Evolutionary conservation across 2,888 invertebrate genomes (phyloP).

Genomic region (Oxytorus armatus): DNA sequence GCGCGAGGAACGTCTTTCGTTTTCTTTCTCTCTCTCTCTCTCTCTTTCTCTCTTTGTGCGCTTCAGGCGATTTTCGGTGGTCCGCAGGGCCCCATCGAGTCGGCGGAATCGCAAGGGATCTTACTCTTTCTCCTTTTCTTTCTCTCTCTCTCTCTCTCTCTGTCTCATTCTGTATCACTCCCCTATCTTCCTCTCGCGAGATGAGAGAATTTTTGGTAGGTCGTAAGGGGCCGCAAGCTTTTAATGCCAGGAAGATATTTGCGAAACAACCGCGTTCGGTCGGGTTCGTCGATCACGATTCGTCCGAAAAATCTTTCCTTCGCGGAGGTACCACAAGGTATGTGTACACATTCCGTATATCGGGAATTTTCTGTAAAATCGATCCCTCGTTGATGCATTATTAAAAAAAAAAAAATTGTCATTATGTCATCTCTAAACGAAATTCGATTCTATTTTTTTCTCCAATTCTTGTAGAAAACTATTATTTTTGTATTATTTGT

Average conservation of each 20-base stretch:
- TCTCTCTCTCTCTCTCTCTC: slow-evolving; percentile 10
- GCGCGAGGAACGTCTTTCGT: slow-evolving; percentile 71
- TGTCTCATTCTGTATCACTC: slow-evolving; percentile 24
- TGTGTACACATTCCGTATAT: slow-evolving; percentile 14
- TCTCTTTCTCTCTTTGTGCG: slow-evolving; percentile 48
- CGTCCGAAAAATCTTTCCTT: slow-evolving; percentile 57
- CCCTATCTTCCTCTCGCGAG: slow-evolving; percentile 55
- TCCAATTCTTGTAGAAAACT: no score
- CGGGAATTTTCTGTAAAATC: slow-evolving; percentile 12
- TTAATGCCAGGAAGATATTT: slow-evolving; percentile 64
- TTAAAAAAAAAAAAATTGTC: no score
- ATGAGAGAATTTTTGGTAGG: slow-evolving; percentile 66
- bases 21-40: slow-evolving; percentile 53
- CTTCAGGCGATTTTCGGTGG: slow-evolving; percentile 68
- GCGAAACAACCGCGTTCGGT: slow-evolving; percentile 28
- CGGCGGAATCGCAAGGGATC: slow-evolving; percentile 58
- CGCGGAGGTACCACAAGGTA: slow-evolving; percentile 23
- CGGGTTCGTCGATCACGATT: slow-evolving; percentile 61
- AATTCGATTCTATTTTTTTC: no score
- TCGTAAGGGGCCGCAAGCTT: slow-evolving; percentile 64
- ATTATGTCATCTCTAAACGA: no score
- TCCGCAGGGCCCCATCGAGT: slow-evolving; percentile 61
- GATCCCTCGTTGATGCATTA: no score
- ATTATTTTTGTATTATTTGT: no score
- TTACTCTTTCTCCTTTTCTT: slow-evolving; percentile 16